Percentiles rank a stretch among this genome's conserved stretches.
Conservation (phyloP, 2,113 vertebrate species). For the Psammodynastes pulverulentus region DNA sequence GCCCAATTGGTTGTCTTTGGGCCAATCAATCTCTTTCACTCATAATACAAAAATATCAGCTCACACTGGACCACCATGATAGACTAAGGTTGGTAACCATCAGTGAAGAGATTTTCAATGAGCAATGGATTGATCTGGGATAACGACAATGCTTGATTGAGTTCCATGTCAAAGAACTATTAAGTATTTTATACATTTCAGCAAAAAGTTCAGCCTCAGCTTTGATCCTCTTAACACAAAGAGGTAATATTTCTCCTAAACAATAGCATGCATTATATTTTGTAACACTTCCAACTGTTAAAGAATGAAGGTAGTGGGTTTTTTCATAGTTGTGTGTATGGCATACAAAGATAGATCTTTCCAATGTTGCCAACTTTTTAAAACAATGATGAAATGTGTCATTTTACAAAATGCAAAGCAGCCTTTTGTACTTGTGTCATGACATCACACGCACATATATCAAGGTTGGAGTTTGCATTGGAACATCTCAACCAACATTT, state of each 20-base stretch:
- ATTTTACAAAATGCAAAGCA: neutral
- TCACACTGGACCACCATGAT: neutral
- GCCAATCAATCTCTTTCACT: neutral
- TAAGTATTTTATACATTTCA: neutral
- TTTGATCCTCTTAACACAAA: neutral
- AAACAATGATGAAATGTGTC: neutral
- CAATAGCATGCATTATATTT: neutral
- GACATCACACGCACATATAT: neutral
- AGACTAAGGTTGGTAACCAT: neutral
- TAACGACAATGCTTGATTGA: neutral
- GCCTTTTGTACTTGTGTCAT: neutral
- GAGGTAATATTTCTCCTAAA: neutral
- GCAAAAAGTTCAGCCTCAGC: neutral
- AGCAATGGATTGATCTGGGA: neutral
- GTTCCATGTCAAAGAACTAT: neutral
- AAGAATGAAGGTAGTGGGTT: neutral
- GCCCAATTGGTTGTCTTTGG: neutral
- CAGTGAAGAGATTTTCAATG: neutral
- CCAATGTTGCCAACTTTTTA: neutral
- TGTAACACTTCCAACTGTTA: neutral
- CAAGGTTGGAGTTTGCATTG: neutral
- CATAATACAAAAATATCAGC: neutral
- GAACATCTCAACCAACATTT: neutral
- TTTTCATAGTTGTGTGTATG: neutral
- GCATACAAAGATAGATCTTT: neutral